Conservation (phyloP, 30 jellyfish, hydroid and myxozoan genomes). For the Hydractinia echinata region DNA sequence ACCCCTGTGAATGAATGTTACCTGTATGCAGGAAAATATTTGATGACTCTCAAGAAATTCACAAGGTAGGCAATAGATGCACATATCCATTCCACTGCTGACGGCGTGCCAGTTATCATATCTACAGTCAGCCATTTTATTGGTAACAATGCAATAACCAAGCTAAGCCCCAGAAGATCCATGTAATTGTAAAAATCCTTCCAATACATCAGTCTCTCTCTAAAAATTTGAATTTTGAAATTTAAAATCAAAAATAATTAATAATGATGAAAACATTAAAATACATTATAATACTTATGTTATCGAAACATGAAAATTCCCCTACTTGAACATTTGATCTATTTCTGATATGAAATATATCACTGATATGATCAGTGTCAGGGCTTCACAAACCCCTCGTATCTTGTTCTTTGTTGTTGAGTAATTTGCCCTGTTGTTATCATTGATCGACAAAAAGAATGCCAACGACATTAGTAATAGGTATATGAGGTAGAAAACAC, state of each 20-base stretch:
- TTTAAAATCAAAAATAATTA: background rate
- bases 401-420: constrained; percentile 34
- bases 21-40: constrained; percentile 66
- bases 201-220: constrained; percentile 44
- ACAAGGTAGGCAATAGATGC: constrained; percentile 62
- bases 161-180: constrained; percentile 46
- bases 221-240: background rate
- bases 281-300: background rate
- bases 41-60: constrained; percentile 64
- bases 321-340: constrained; percentile 72
- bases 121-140: constrained; percentile 14
- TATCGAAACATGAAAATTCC: background rate
- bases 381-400: constrained; percentile 51
- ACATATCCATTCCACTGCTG: constrained; percentile 43
- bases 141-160: constrained; percentile 41
- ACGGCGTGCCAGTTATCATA: constrained; percentile 33
- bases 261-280: background rate
- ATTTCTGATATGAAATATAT: constrained; percentile 50
- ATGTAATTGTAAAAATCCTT: constrained; percentile 38
- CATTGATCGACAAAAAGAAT: constrained; percentile 35
- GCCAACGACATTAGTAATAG: constrained; percentile 50
- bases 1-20: constrained; percentile 14
- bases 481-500: constrained; percentile 30
- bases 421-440: constrained; percentile 44
- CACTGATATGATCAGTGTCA: constrained; percentile 29